Evolutionary conservation across 2,113 vertebrate species (phyloP), one percentile per base, ranked within the genome.

Genomic region (Aix galericulata): DNA sequence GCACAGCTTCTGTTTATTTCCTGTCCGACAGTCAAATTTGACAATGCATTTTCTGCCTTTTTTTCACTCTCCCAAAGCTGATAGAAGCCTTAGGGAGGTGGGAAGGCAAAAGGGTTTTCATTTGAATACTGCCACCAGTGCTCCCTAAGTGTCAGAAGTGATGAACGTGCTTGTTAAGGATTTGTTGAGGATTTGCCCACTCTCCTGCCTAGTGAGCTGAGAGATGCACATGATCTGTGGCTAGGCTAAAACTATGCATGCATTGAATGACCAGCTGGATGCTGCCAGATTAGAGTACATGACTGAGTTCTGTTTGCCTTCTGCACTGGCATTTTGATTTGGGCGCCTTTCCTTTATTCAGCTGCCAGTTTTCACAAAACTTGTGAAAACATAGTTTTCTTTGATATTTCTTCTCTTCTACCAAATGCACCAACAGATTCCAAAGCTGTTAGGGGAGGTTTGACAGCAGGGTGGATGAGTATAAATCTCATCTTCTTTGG

Each of bases 291-390:
- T 53, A 89, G 52, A 82, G 52, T 59, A 67, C 46, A 8, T 71
- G 71, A 72, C 81, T 87, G 56, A 94, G 27, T 38, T 84, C 46
- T 75, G 48, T 80, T 86, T 86, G 66, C 78, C 69, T 93, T 93
- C 78, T 85, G 78, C 85, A 59, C 60, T 59, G 85, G 42, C 66
- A 53, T 50, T 81, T 91, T 38, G 25, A 53, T 87, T 58, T 81
- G 64, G 29, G 50, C 63, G 31, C n/a, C 26, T 74, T 82, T 84
- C 60, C 64, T 93, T 95, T 93, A 40, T 66, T 87, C 88, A 82
- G 74, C 66, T 89, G 81, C 81, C 82, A 94, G 46, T 71, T 95
- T 91, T 74, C 52, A 72, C 69, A 36, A 50, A 81, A 87, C 46
- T 58, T 89, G 36, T 74, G 60, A 89, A 93, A 95, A 78, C 74